These are phyloP conservation scores for Odontophorus gujanensis DNA, from an alignment of 2,113 vertebrate genomes.

Conservation along the genomic window DNA sequence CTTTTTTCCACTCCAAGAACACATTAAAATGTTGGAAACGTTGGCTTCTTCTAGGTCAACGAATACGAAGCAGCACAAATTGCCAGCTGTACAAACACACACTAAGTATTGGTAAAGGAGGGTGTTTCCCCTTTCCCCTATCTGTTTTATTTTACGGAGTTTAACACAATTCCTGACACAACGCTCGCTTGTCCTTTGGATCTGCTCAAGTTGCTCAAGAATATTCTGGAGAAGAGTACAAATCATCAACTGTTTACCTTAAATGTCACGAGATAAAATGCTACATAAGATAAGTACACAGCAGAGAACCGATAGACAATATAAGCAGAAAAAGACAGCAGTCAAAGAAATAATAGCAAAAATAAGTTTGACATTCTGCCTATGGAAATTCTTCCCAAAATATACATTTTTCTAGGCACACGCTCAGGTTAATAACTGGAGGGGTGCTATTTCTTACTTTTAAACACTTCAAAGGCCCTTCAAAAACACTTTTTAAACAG, in stretches of 20 bases:
- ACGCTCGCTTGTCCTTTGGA: constrained; percentile 2
- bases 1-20: constrained; percentile 55
- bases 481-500: constrained; percentile 37
- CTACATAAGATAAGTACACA: neutral
- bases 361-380: neutral
- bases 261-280: neutral
- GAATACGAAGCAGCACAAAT: constrained; percentile 24
- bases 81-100: constrained; percentile 70
- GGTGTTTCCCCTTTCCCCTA: neutral
- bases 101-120: constrained; percentile 4
- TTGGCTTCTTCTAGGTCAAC: constrained; percentile 57
- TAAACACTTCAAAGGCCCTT: constrained; percentile 58
- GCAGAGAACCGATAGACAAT: neutral
- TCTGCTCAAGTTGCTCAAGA: neutral
- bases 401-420: constrained; percentile 33
- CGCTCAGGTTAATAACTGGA: constrained; percentile 52
- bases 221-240: neutral
- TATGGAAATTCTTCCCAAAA: constrained; percentile 27
- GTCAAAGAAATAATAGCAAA: neutral
- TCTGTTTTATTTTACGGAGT: constrained; percentile 61
- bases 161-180: constrained; percentile 52
- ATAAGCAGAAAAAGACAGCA: neutral
- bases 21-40: constrained; percentile 60
- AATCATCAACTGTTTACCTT: neutral
- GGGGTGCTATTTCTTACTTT: constrained; percentile 38